Evolutionary conservation across 1,140 invertebrate species (phyloP), one percentile per base, ranked within the genome.

Genomic region (Galleria mellonella): DNA sequence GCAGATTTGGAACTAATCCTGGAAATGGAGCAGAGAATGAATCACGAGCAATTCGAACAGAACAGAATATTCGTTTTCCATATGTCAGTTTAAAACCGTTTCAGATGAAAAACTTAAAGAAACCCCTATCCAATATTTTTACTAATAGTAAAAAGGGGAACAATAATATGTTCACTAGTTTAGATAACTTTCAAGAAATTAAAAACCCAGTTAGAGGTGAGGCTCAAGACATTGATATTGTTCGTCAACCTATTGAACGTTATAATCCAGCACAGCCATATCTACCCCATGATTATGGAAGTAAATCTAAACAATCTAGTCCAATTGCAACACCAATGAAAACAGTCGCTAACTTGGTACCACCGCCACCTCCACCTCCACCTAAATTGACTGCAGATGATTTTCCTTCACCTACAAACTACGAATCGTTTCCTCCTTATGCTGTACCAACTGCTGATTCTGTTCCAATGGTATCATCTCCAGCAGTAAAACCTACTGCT

Each of bases 201-300:
- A 72, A 68, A 47, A 59, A 79, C 36, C 82, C 82, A 4, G 68
- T 78, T 9, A 61, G 77, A 59, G 82, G 82, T 11, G 83, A 87
- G 68, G 77, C 66, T 11, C 69, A 85, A 62, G 84, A 87, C 40
- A 44, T 66, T 29, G 55, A 62, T 27, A 51, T 64, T 27, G 50
- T 59, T 23, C 61, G 51, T 23, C 60, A 74, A 33, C 56, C 49
- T 11, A 76, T 83, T 41, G 82, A 85, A 41, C 68, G 82, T 15
- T 87, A 83, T 44, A 87, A 87, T 60, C 83, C 86, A n/a, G 83
- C 83, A 10, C 73, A 85, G 36, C 76, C 83, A 4, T 86, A 87
- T 52, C 67, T 87, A 50, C 85, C 83, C 3, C 73, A 72, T 30
- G 44, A 43, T 17, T 72, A 72, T 40, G 62, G 66, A 29, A 52